phyloP scores from a whole-genome alignment of 2,113 vertebrate species.

The Centropristis striata region DNA sequence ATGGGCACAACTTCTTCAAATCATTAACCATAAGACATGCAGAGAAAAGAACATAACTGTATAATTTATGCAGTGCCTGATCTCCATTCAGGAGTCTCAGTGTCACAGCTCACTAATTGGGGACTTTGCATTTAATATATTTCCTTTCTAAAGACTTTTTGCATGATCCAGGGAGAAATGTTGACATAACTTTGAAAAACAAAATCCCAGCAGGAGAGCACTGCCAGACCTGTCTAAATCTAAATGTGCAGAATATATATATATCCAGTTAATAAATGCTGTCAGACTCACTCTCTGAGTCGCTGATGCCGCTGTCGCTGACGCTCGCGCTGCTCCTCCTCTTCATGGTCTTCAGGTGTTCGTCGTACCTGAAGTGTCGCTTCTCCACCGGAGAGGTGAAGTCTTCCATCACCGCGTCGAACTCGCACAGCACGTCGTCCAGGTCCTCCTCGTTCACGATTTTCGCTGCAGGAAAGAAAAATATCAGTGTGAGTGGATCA shows the following conservation, averaged over 20 bases:
- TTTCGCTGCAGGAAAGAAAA: constrained; percentile 30
- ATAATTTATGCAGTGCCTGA: neutral
- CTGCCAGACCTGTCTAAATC: no score
- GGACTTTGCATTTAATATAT: no score
- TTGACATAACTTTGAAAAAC: no score
- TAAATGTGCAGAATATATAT: no score
- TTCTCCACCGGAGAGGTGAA: constrained; percentile 92
- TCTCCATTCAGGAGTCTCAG: constrained; percentile 30
- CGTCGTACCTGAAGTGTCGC: constrained; percentile 92
- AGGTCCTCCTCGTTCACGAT: constrained; percentile 81
- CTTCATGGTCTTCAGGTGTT: constrained; percentile 94
- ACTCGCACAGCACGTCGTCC: constrained; percentile 92
- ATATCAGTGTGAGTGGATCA: no score
- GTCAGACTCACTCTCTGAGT: constrained; percentile 91
- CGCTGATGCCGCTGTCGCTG: constrained; percentile 95
- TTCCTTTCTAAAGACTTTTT: no score
- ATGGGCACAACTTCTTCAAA: neutral
- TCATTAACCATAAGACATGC: neutral
- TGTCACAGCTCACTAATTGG: no score
- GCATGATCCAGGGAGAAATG: no score
- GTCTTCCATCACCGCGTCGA: constrained; percentile 94
- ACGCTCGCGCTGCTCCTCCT: constrained; percentile 93
- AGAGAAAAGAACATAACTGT: neutral
- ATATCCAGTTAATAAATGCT: no score
- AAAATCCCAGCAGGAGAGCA: no score